Conservation (phyloP, 2,888 invertebrate species). For the Apamea crenata region DNA sequence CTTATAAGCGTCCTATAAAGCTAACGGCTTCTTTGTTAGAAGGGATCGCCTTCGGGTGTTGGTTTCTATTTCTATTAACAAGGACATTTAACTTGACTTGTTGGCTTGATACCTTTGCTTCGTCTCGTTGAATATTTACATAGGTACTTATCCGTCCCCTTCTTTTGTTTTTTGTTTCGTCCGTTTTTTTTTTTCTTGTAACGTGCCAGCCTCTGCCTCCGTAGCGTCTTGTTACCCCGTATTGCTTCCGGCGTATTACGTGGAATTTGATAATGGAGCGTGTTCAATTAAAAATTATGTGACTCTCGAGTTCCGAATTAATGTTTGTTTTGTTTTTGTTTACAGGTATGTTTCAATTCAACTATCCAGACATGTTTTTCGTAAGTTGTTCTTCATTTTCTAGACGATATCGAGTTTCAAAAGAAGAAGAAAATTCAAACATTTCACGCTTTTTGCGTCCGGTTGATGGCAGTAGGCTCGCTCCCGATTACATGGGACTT, state of each 20-base stretch:
- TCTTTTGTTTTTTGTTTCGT: constrained; percentile 30
- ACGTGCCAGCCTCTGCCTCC: constrained; percentile 22
- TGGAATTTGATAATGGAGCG: constrained; percentile 26
- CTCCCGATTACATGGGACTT: not conserved
- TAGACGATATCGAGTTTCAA: not conserved
- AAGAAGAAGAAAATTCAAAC: not conserved
- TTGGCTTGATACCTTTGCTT: constrained; percentile 62
- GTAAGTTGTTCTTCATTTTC: constrained; percentile 33
- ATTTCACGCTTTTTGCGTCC: not conserved
- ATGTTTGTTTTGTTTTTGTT: constrained; percentile 67
- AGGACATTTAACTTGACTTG: constrained; percentile 73
- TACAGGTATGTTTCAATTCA: constrained; percentile 50
- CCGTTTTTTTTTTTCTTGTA: constrained; percentile 26
- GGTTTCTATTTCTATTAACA: constrained; percentile 71
- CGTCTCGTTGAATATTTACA: constrained; percentile 72
- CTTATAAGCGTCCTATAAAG: constrained; percentile 58
- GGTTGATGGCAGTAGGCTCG: not conserved
- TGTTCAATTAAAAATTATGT: constrained; percentile 44
- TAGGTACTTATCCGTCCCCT: constrained; percentile 53
- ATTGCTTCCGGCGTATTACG: constrained; percentile 44
- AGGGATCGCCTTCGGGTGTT: constrained; percentile 56
- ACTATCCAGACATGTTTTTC: not conserved
- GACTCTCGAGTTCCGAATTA: constrained; percentile 60
- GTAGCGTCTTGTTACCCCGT: constrained; percentile 28
- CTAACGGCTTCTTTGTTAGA: constrained; percentile 70